Percentiles rank a stretch among this genome's conserved stretches.
These are phyloP conservation scores for Myiozetetes cayanensis DNA, from an alignment of 2,113 vertebrate species.

Conservation along the genomic window DNA sequence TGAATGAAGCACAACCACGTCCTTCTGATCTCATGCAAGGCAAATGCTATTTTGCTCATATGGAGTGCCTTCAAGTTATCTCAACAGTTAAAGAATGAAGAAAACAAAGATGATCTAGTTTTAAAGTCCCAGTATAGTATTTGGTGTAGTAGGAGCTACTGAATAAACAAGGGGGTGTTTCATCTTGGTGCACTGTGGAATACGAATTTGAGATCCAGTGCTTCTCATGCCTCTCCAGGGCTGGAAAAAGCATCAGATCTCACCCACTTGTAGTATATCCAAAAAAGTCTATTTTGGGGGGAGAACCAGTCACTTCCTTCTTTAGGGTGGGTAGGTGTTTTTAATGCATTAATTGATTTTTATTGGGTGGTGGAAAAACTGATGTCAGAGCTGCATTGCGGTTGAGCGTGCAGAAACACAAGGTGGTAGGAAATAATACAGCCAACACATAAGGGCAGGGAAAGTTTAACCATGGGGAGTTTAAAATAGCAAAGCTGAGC, in stretches of 20 bases:
- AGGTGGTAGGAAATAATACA: constrained; percentile 51
- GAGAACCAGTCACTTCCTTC: constrained; percentile 19
- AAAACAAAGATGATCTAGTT: not conserved
- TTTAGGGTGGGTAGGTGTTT: constrained; percentile 28
- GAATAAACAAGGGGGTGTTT: not conserved
- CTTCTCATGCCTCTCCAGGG: not conserved
- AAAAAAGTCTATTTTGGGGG: constrained; percentile 6
- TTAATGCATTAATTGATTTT: constrained; percentile 60
- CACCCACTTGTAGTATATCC: not conserved
- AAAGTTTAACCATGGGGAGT: constrained; percentile 28
- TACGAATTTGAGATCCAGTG: not conserved
- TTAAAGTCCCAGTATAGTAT: not conserved
- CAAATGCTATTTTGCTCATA: not conserved
- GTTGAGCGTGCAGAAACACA: not conserved
- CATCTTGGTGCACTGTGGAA: not conserved
- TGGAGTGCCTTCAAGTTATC: not conserved
- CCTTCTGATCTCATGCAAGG: not conserved
- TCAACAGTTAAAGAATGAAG: not conserved
- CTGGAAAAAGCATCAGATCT: constrained; percentile 39
- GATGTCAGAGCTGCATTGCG: constrained; percentile 44
- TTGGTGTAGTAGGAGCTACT: not conserved
- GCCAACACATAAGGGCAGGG: constrained; percentile 31
- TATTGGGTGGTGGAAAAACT: constrained; percentile 54
- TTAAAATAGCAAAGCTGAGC: constrained; percentile 66
- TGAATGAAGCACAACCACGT: not conserved